A percentile compares a stretch with the other conserved stretches of the same genome.
phyloP scores from a whole-genome alignment of 1,140 invertebrate species.

The Argopecten irradians region DNA sequence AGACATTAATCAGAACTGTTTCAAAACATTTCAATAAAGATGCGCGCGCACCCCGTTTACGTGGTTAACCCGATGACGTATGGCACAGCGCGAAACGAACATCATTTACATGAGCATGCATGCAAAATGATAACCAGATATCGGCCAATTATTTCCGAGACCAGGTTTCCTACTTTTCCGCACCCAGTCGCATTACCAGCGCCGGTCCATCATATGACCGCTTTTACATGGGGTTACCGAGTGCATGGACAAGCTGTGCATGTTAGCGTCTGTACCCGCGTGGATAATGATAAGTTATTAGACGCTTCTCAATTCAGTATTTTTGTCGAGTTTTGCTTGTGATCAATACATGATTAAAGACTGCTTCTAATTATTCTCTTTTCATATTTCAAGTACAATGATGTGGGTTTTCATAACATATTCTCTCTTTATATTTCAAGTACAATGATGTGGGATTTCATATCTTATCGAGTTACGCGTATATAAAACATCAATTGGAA shows the following conservation, averaged over 20 bases:
- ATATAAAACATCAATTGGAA: too few relatives aligned
- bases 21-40: conserved; percentile 23
- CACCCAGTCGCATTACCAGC: neutral
- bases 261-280: neutral
- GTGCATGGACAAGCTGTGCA: neutral
- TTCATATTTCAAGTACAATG: too few relatives aligned
- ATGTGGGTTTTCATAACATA: too few relatives aligned
- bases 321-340: too few relatives aligned
- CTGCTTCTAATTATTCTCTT: too few relatives aligned
- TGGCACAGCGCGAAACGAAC: neutral
- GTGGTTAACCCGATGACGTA: neutral
- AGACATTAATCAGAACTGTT: conserved; percentile 14
- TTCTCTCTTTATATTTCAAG: too few relatives aligned
- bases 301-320: too few relatives aligned
- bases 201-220: neutral
- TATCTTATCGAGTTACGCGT: too few relatives aligned
- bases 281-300: too few relatives aligned
- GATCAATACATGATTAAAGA: too few relatives aligned
- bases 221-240: neutral
- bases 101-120: conserved; percentile 17
- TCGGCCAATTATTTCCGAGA: neutral
- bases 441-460: too few relatives aligned
- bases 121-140: neutral
- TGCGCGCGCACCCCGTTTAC: conserved; percentile 4
- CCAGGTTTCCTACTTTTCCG: neutral